phyloP scores from a whole-genome alignment of 2,888 invertebrate species.

The Pantelozetes paolii region DNA sequence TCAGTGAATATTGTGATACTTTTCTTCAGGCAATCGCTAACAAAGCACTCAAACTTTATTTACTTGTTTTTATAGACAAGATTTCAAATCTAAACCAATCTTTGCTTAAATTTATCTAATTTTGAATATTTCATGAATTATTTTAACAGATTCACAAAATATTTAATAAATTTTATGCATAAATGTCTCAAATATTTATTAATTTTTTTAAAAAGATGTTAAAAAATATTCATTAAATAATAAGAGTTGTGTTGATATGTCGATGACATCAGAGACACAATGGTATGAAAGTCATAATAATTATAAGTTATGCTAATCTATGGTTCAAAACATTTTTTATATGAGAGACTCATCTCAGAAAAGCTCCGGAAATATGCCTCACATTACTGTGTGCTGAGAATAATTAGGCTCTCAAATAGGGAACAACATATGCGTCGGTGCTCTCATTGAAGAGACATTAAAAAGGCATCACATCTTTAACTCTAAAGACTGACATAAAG shows the following conservation, averaged over 20 bases:
- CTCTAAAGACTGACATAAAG: not conserved
- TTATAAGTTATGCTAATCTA: constrained; percentile 10
- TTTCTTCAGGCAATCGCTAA: constrained; percentile 2
- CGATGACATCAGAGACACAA: constrained; percentile 7
- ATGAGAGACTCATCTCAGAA: not conserved
- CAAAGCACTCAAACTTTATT: constrained; percentile 5
- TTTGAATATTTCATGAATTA: not conserved
- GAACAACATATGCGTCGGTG: constrained; percentile 21
- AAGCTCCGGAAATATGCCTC: constrained; percentile 27
- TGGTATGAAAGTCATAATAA: not conserved
- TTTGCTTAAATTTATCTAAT: not conserved
- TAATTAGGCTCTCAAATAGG: constrained; percentile 29
- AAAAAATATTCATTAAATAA: not conserved
- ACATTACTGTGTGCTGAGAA: not conserved
- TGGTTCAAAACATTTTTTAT: not conserved
- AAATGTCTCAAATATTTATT: not conserved
- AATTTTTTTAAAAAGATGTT: not conserved
- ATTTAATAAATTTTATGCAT: no score
- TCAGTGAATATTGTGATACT: not conserved
- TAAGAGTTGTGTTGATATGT: constrained; percentile 2
- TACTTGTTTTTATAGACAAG: not conserved
- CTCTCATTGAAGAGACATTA: constrained; percentile 25
- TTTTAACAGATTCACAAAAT: no score
- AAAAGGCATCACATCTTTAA: constrained; percentile 31
- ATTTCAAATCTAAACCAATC: not conserved